Base-by-base conservation (phyloP, 2,113 vertebrate species). In the Camarhynchus parvulus region DNA sequence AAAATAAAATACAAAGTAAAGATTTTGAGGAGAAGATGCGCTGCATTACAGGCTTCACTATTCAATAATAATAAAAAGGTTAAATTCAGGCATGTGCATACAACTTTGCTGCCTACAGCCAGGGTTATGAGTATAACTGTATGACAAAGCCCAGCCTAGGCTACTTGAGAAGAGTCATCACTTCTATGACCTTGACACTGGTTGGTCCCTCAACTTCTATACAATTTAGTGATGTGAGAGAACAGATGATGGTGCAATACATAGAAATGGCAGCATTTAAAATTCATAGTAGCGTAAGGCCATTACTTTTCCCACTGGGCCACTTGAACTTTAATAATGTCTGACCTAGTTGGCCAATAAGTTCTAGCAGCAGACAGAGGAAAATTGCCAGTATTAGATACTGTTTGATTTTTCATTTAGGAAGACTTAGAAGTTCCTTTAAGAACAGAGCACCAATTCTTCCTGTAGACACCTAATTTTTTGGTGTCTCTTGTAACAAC, bases 281-380 rank as follows among this genome's bases (percentile, higher is more conserved):
- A 98, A 98, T 98, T 98, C 97, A 98, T 96, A 98, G 97, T 97
- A 97, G 96, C 87, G 84, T 93, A 97, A 97, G 97, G 94, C 93
- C 94, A 97, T 98, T 97, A 97, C 96, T 98, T 98, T 96, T 96
- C 97, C 96, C 97, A 96, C 83, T 50, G 93, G 97, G 95, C 94
- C 91, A 93, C 92, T 96, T 98, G 97, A 98, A 98, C 97, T 98
- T 98, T 97, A 98, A 98, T 97, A 98, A 98, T 97, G 97, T 96
- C 97, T 98, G 97, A 97, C 96, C 97, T 98, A 89, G 94, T 96
- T 97, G 96, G 95, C 96, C 96, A 98, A 90, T 98, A 97, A 97
- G 97, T 97, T 98, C 94, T 96, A 97, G 95, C 96, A 97, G 95
- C 83, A 96, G 94, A 96, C 97, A 98, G 96, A 98, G 63, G 94